Evolutionary conservation across 2,113 vertebrate species (phyloP), one percentile per base, ranked within the genome.

Genomic region (Colius striatus): DNA sequence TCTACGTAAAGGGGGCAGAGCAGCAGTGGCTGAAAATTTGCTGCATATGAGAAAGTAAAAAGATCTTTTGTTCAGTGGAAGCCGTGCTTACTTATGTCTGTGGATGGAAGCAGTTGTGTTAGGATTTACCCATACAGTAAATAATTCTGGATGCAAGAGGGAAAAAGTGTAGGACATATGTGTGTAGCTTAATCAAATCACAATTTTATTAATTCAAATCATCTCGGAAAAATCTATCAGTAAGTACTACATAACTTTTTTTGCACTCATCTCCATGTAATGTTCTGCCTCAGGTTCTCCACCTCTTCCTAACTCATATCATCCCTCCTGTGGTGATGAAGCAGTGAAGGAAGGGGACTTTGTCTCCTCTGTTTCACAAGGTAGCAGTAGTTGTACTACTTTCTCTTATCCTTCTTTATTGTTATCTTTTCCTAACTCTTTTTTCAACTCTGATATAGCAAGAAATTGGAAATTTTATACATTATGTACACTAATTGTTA

Each of bases 271-370:
- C 19, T 3, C 2, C 14, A 8, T 3, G 3, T 48, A 47, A 27
- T 11, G 22, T 34, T 54, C 38, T 65, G 14, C 10, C 21, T 38
- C 29, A 32, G 5, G 8, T 72, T 82, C 10, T 21, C 41, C 32
- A 61, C 6, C 2, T 43, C 13, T 47, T 74, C 32, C 5, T 15
- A 27, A 12, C 8, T 84, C 18, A 63, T 0, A 0, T 68, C 73
- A n/a, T 13, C 13, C 14, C 30, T 91, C 3, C 13, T 23, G 4
- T 0, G 5, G 19, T 9, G 29, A 26, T n/a, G 23, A 45, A 45
- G 2, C 8, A 57, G 3, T 43, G 9, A 67, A 6, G 17, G 17
- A 72, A 75, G 53, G 22, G 20, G 8, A 0, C 4, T 51, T 51
- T 51, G 3, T 25, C 15, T 68, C 25, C 14, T 65, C 16, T 10